Conservation (phyloP, 2,797 vertebrate genomes). For the Liparis tanakae region DNA sequence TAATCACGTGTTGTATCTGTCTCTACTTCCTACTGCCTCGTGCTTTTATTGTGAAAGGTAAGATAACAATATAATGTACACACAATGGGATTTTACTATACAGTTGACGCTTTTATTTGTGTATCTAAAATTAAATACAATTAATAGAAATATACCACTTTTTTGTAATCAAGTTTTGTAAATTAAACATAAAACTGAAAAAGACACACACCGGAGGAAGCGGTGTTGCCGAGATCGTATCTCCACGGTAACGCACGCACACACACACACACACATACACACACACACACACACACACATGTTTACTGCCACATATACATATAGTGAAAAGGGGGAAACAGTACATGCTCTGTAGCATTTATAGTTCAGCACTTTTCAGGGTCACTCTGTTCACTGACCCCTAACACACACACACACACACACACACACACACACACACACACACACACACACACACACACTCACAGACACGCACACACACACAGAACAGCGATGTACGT, state of each 20-base stretch:
- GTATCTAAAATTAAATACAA: no score
- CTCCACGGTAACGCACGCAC: not conserved
- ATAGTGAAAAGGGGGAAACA: slow-evolving; percentile 40
- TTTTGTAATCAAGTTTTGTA: no score
- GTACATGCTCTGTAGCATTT: slow-evolving; percentile 54
- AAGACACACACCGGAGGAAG: slow-evolving; percentile 19
- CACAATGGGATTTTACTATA: no score
- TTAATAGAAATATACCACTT: no score
- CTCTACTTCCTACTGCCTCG: no score
- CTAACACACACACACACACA: slow-evolving; percentile 22
- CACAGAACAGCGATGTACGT: slow-evolving; percentile 33
- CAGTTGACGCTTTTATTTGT: no score
- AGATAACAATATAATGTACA: no score
- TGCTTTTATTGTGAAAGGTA: no score
- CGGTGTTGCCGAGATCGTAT: slow-evolving; percentile 17
- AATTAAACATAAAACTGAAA: not conserved
- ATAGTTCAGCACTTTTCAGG: slow-evolving; percentile 75
- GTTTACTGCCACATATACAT: no score
- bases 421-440: slow-evolving; percentile 20
- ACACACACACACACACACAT: not conserved
- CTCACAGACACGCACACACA: not conserved
- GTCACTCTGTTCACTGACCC: slow-evolving; percentile 69
- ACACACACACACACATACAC: not conserved
- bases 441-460: slow-evolving; percentile 15
- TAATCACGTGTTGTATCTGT: no score